Evolutionary conservation across 2,797 vertebrate species (phyloP).

Genomic region (Prionace glauca): DNA sequence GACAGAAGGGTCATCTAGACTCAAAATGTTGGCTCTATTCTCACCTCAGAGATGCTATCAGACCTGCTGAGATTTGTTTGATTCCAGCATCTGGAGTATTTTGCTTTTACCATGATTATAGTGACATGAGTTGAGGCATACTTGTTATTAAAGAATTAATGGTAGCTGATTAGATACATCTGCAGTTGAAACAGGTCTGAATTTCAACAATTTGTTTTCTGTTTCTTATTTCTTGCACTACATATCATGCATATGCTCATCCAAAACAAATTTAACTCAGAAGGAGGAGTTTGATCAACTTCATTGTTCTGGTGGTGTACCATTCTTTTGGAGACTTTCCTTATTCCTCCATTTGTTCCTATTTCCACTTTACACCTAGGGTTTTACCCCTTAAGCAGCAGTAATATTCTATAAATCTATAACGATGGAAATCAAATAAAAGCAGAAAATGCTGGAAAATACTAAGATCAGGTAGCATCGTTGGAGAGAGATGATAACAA

Average conservation of each 20-base stretch:
- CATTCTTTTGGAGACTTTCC: background rate
- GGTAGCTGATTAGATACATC: background rate
- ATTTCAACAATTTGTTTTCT: background rate
- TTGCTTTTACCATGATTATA: background rate
- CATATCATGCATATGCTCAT: background rate
- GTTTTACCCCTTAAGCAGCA: background rate
- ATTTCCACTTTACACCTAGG: background rate
- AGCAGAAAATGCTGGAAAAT: background rate
- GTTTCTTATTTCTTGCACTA: background rate
- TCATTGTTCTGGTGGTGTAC: background rate
- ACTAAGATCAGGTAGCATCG: background rate
- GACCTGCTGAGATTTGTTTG: too few species aligned
- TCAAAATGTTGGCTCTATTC: too few species aligned
- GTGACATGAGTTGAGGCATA: background rate
- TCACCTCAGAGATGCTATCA: too few species aligned
- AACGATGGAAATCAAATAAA: background rate
- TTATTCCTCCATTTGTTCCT: background rate
- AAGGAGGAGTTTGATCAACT: background rate
- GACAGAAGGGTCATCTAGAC: too few species aligned
- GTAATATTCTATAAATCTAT: background rate
- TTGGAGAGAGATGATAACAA: background rate
- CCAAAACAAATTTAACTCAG: background rate
- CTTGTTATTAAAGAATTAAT: background rate
- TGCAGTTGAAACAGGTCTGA: background rate
- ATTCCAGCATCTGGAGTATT: too few species aligned